Evolutionary conservation across 2,113 vertebrate genomes (phyloP), one percentile per base, ranked within the genome.

Genomic region (Pampusana beccarii): DNA sequence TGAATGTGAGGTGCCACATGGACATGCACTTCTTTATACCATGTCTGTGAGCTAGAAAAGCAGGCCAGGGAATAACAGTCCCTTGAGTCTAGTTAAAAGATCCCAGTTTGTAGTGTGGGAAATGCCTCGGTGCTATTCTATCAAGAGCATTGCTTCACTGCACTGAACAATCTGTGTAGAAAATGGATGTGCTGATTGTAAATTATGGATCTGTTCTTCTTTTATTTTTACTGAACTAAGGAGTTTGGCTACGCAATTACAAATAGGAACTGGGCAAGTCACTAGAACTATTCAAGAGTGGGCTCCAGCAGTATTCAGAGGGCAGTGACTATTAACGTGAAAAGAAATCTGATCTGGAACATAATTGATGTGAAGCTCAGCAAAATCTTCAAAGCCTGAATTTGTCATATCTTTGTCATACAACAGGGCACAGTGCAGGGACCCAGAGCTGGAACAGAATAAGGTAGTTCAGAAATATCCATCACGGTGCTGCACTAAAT

Each of bases 281-380:
- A 13, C 21, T 86, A 31, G 33, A 69, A 19, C 16, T 31, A 21
- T 10, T 57, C 5, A 42, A 48, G 40, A 58, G 33, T 0, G 44
- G 38, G 29, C 18, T 92, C 23, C 44, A 77, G 53, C 33, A 46
- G 34, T 21, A 38, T 53, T 28, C 29, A 75, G 54, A 29, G 50
- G 29, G 66, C 48, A 75, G 38, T 50, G 36, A 44, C 9, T 42
- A 20, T 16, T 60, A 46, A 50, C 6, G 19, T 53, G 31, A 53
- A 44, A 81, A 87, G 15, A 86, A 93, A 51, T 40, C n/a, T 60
- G 29, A 34, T 23, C 40, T 50, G 64, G 31, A 66, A 80, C 13
- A 48, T 58, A 58, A 33, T 1, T 78, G 60, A 81, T 0, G 1
- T 62, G 69, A 50, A 91, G 51, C 33, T 73, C 0, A 0, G 13